phyloP scores from a whole-genome alignment of 2,797 vertebrate species.

The Nasua narica region DNA sequence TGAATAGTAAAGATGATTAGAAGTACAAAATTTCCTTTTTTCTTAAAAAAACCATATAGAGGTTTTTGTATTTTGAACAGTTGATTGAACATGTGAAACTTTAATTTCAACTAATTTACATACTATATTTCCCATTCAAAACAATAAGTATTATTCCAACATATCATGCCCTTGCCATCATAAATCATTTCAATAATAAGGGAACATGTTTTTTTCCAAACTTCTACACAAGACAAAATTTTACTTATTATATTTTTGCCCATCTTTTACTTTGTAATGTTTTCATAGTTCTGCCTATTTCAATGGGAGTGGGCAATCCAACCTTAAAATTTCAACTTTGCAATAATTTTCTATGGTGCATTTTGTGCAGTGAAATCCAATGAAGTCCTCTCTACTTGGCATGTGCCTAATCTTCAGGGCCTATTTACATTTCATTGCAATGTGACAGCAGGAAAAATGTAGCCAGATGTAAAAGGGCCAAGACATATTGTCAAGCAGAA shows the following conservation, averaged over 20 bases:
- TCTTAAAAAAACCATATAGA: neutral
- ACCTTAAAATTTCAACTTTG: conserved; percentile 69
- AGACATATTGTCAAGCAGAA: conserved; percentile 75
- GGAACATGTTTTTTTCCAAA: neutral
- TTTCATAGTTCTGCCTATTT: conserved; percentile 34
- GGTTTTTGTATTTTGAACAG: neutral
- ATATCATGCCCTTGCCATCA: neutral
- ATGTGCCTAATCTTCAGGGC: conserved; percentile 70
- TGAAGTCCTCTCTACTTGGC: conserved; percentile 67
- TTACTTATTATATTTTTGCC: conserved; percentile 57
- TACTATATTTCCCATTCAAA: neutral
- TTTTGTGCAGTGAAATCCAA: conserved; percentile 68
- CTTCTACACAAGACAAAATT: conserved; percentile 50
- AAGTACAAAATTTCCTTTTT: neutral
- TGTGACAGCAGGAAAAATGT: conserved; percentile 74
- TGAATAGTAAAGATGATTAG: neutral
- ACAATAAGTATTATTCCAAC: neutral
- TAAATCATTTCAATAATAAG: conserved; percentile 3
- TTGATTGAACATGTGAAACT: neutral
- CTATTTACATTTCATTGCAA: conserved; percentile 79
- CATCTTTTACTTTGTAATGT: conserved; percentile 42
- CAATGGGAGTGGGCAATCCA: conserved; percentile 31
- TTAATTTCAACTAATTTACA: neutral
- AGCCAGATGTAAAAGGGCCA: conserved; percentile 74
- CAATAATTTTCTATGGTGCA: conserved; percentile 31